Conservation (phyloP, 2,797 vertebrate genomes). For the Vespertilio murinus region DNA sequence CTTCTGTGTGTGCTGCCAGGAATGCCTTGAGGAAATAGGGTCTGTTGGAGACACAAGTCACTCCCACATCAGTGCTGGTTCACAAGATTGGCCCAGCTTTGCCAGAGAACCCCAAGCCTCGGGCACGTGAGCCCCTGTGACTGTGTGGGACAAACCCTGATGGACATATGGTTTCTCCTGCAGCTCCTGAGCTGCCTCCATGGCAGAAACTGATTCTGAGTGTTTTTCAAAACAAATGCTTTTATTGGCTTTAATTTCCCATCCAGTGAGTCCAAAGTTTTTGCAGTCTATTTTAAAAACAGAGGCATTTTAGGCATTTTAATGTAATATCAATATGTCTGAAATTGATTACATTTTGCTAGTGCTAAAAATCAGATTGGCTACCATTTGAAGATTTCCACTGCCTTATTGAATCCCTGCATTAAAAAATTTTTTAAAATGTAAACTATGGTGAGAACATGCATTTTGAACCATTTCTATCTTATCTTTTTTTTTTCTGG, state of each 20-base stretch:
- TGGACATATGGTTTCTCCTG: rapidly evolving
- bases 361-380: not conserved
- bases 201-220: rapidly evolving
- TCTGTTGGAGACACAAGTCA: not conserved
- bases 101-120: rapidly evolving
- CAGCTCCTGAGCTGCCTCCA: too few relatives aligned
- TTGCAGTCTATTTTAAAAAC: not conserved
- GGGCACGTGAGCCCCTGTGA: rapidly evolving
- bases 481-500: not conserved
- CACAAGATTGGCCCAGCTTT: rapidly evolving
- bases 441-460: not conserved
- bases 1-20: rapidly evolving
- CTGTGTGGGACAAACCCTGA: not conserved
- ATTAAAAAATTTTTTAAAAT: not conserved
- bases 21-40: rapidly evolving
- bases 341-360: not conserved
- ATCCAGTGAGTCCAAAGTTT: not conserved
- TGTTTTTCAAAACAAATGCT: not conserved
- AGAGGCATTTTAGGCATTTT: not conserved
- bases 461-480: not conserved
- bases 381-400: not conserved
- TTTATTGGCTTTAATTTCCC: not conserved
- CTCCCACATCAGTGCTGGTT: rapidly evolving
- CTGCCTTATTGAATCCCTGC: not conserved
- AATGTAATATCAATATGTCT: not conserved